Percentiles rank a stretch among this genome's conserved stretches.
Conservation (phyloP, 1,140 invertebrate species). For the Paralvinella palmiformis region DNA sequence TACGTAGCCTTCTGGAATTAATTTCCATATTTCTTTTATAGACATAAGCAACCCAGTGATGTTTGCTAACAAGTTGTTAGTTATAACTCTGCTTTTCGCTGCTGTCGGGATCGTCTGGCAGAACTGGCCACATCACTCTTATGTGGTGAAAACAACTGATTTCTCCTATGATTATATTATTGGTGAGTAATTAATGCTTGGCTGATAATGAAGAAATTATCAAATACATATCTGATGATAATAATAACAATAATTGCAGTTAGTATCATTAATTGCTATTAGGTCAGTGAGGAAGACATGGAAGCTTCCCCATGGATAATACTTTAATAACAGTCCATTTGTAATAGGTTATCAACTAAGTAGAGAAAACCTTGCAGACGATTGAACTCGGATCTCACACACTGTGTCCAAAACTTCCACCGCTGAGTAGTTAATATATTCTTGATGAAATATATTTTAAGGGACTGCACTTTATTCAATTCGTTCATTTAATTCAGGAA, state of each 20-base stretch:
- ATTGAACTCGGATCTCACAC: too few relatives aligned
- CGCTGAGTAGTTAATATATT: too few relatives aligned
- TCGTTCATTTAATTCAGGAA: too few relatives aligned
- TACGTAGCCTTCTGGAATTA: too few relatives aligned
- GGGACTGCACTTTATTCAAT: too few relatives aligned
- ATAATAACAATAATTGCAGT: neutral
- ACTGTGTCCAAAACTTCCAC: too few relatives aligned
- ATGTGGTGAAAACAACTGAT: neutral
- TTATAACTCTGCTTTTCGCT: neutral
- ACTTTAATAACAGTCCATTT: neutral
- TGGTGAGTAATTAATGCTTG: neutral
- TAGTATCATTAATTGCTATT: neutral
- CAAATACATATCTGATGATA: neutral
- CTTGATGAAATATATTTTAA: too few relatives aligned
- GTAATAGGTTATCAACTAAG: too few relatives aligned
- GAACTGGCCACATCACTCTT: neutral
- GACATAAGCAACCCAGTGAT: too few relatives aligned
- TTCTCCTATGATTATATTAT: conserved; percentile 1
- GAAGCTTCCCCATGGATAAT: neutral
- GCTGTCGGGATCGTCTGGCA: neutral
- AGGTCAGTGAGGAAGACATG: neutral
- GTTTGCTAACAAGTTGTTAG: neutral
- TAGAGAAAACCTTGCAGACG: too few relatives aligned
- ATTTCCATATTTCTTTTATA: too few relatives aligned
- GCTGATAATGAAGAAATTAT: neutral